Evolutionary conservation across 2,113 vertebrate species (phyloP), one percentile per base, ranked within the genome.

Genomic region (Egretta garzetta): DNA sequence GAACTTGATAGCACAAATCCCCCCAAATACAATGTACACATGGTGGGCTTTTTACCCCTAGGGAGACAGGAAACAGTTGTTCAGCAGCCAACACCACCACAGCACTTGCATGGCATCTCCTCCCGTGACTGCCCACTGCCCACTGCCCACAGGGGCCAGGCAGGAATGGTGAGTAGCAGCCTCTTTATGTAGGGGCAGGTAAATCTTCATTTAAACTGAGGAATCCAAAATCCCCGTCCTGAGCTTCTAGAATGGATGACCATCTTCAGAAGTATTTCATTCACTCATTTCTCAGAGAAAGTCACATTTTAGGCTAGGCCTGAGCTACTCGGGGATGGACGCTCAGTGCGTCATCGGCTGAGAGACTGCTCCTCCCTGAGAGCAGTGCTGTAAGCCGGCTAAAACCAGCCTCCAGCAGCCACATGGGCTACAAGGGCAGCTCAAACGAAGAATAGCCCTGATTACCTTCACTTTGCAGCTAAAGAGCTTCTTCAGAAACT

Each of bases 91-190:
- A 14, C 3, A 21, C 20, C 45, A 47, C 28, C n/a, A 23, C 8
- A 74, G 73, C 21, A 26, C n/a, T 64, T 52, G 7, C 26, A 52
- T 22, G n/a, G 32, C 28, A 43, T 32, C 55, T 37, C 74, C 62
- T 72, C 28, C 63, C 0, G 0, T 0, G 0, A 28, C 32, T 32
- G 39, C 45, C 56, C 39, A 10, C 32, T 32, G 39, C 45, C 56
- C 39, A 10, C 35, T 0, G 0, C 4, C 37, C 56, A 9, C 23
- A 11, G 47, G 19, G 24, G 28, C 24, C 19, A 45, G 59, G 9
- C 21, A 30, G 70, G 39, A 85, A 74, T 4, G 8, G 10, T 23
- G 26, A 64, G 26, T 12, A 83, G 52, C 33, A 56, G 37, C 67
- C 9, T 64, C 19, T 60, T 80, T 41, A 47, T 19, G 35, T 9